A percentile compares a stretch with the other conserved stretches of the same genome.
Evolutionary conservation across 2,888 invertebrate genomes (phyloP).

Genomic region (Mythimna albipuncta): DNA sequence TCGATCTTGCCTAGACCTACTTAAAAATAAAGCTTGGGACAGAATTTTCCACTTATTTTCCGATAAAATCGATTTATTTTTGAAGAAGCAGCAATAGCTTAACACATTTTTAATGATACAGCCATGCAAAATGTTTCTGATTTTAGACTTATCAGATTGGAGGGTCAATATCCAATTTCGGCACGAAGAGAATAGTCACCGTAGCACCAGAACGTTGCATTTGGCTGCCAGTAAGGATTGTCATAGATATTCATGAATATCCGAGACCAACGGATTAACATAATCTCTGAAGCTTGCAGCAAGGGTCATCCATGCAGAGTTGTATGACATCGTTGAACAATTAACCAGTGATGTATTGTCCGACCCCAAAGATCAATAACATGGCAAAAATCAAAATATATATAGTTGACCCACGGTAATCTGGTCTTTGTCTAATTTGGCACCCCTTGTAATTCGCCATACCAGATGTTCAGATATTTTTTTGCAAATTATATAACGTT

Average conservation of each 20-base stretch:
- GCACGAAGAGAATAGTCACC: neutral
- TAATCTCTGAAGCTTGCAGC: conserved; percentile 14
- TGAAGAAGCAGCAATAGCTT: neutral
- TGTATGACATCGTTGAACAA: conserved; percentile 1
- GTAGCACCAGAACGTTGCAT: conserved; percentile 15
- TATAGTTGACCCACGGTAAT: too few relatives aligned
- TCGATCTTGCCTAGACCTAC: conserved; percentile 66
- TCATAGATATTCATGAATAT: conserved; percentile 35
- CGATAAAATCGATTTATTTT: neutral
- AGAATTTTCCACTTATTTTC: conserved; percentile 20
- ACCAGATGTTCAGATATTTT: too few relatives aligned
- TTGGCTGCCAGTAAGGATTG: conserved; percentile 6
- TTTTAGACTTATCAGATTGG: neutral
- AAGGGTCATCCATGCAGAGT: conserved; percentile 12
- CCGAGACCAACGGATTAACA: conserved; percentile 8
- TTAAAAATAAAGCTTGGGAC: conserved; percentile 49
- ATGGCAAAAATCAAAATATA: neutral
- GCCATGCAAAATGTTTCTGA: neutral
- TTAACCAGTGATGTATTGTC: neutral
- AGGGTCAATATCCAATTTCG: conserved; percentile 11
- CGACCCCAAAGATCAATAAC: neutral
- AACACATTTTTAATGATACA: neutral
- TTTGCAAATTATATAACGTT: too few relatives aligned
- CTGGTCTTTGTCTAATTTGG: too few relatives aligned
- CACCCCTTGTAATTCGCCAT: too few relatives aligned